Conservation (phyloP, 2,113 vertebrate species). For the Clupea harengus region DNA sequence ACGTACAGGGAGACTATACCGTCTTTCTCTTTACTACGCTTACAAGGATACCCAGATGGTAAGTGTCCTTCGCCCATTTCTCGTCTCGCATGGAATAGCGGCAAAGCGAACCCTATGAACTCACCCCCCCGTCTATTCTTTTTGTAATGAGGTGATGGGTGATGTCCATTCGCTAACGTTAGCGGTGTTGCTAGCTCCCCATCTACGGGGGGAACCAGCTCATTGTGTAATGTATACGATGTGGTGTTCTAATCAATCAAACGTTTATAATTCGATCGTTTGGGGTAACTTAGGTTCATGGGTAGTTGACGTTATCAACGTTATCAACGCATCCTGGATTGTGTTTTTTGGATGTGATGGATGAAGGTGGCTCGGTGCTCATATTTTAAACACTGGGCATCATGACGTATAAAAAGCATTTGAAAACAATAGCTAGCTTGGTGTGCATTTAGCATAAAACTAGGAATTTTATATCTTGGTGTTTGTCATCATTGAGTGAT, state of each 20-base stretch:
- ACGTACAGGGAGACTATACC: conserved; percentile 17
- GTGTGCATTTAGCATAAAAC: background rate
- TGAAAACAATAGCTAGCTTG: conserved; percentile 8
- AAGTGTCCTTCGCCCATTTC: conserved; percentile 53
- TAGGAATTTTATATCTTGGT: background rate
- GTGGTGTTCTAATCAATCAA: conserved; percentile 6
- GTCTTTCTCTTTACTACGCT: conserved; percentile 38
- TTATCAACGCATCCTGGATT: background rate
- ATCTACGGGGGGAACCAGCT: background rate
- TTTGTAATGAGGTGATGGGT: conserved; percentile 59
- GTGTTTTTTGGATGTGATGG: background rate
- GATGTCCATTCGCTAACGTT: conserved; percentile 43
- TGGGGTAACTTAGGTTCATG: background rate
- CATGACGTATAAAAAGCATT: conserved; percentile 13
- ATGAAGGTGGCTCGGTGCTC: conserved; percentile 6
- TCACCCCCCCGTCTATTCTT: conserved; percentile 45
- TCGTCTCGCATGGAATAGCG: conserved; percentile 41
- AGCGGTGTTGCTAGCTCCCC: conserved; percentile 33
- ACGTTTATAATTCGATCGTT: background rate
- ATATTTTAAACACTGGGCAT: background rate
- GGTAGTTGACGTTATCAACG: background rate
- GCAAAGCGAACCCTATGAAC: conserved; percentile 48
- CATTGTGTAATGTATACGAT: background rate
- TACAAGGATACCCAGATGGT: conserved; percentile 67
- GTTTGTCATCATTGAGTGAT: background rate